These are phyloP conservation scores for Octomys mimax DNA, from an alignment of 2,797 vertebrate genomes.

Conservation along the genomic window DNA sequence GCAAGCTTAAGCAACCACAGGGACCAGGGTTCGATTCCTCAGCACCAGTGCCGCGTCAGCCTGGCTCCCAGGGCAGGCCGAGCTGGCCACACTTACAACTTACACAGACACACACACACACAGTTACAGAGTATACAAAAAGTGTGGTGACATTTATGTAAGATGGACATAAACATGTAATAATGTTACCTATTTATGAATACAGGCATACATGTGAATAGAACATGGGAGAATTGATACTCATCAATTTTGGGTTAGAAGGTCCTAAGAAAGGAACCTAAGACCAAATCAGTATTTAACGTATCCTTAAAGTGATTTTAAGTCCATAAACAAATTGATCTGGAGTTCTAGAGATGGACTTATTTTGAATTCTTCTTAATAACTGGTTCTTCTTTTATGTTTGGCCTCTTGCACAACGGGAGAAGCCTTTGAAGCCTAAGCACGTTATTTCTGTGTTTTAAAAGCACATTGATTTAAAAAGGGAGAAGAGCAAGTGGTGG, in stretches of 20 bases:
- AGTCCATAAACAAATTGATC: not conserved
- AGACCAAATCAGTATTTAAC: not conserved
- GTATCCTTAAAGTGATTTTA: not conserved
- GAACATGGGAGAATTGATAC: not conserved
- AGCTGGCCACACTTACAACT: no score
- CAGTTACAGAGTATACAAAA: not conserved
- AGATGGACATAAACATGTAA: not conserved
- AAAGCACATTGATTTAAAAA: constrained; percentile 2
- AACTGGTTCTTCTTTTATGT: not conserved
- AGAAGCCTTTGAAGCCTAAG: not conserved
- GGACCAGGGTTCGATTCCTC: no score
- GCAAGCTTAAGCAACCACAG: no score
- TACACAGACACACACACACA: no score
- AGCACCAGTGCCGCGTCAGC: no score
- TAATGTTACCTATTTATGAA: not conserved
- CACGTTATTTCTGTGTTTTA: constrained; percentile 26
- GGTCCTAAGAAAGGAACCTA: not conserved
- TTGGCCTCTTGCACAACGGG: not conserved
- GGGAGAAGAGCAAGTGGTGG: not conserved
- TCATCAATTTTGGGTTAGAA: not conserved
- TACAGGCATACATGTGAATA: not conserved
- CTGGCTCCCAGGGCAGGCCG: no score
- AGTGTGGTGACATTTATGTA: not conserved
- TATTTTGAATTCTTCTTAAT: constrained; percentile 7
- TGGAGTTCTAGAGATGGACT: not conserved